phyloP scores from a whole-genome alignment of 2,113 vertebrate genomes.

The Protobothrops flavoviridis region DNA sequence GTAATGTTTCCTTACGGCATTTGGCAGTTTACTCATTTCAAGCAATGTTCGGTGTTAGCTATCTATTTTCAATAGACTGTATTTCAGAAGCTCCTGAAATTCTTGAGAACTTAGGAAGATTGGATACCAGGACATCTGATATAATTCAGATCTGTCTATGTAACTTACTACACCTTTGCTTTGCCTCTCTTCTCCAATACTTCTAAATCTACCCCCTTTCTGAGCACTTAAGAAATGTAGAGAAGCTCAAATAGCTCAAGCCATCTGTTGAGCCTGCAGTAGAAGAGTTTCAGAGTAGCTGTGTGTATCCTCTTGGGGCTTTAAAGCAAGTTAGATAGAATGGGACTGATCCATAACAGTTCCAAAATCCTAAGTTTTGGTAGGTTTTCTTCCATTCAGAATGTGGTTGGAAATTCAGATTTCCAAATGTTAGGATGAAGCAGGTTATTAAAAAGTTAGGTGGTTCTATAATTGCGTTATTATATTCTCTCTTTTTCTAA shows the following conservation, averaged over 20 bases:
- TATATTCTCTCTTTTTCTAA: background rate
- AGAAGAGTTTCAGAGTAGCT: background rate
- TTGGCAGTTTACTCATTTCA: background rate
- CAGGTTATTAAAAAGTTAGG: background rate
- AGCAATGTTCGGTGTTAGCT: background rate
- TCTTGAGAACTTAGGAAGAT: background rate
- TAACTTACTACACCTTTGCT: background rate
- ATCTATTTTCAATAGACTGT: background rate
- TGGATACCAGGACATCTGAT: background rate
- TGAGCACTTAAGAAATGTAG: background rate
- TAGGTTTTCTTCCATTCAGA: background rate
- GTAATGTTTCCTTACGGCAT: background rate
- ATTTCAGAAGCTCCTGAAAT: background rate
- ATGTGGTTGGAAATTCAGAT: background rate
- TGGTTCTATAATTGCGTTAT: background rate
- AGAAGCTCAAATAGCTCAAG: background rate
- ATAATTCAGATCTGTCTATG: too few species aligned
- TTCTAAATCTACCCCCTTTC: background rate
- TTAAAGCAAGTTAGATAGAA: background rate
- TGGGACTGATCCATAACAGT: background rate
- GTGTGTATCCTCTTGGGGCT: background rate
- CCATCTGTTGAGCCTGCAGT: fast-evolving
- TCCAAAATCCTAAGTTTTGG: background rate
- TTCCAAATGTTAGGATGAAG: background rate
- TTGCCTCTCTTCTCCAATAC: background rate